phyloP scores from a whole-genome alignment of 2,888 invertebrate genomes.

The Cryptus armator region DNA sequence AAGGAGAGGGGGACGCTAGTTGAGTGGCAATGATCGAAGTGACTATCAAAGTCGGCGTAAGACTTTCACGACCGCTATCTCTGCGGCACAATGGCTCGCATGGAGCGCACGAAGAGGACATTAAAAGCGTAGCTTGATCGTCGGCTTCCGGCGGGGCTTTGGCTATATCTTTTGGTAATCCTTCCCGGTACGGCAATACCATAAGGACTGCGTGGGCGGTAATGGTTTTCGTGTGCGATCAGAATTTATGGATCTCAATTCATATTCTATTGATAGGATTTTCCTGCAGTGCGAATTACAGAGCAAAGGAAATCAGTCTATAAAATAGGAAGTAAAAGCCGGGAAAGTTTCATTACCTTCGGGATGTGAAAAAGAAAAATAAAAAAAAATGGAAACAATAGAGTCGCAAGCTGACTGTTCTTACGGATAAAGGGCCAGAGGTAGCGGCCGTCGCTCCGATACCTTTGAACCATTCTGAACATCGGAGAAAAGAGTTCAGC shows the following conservation, averaged over 20 bases:
- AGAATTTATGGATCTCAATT: conserved; percentile 23
- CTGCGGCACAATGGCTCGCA: conserved; percentile 16
- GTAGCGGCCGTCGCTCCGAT: no score
- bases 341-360: neutral
- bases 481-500: neutral
- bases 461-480: no score
- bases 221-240: conserved; percentile 25
- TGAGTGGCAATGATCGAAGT: conserved; percentile 38
- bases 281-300: conserved; percentile 8
- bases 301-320: conserved; percentile 3
- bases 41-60: conserved; percentile 31
- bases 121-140: conserved; percentile 38
- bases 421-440: no score
- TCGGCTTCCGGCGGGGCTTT: conserved; percentile 29
- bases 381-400: no score
- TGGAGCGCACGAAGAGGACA: conserved; percentile 36
- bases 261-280: conserved; percentile 2
- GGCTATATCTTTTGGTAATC: conserved; percentile 43
- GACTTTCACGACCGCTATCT: conserved; percentile 40
- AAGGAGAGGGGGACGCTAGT: neutral
- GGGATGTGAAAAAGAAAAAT: no score
- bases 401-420: no score
- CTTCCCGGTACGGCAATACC: conserved; percentile 8
- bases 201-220: conserved; percentile 14
- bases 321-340: neutral